Conservation (phyloP, 2,113 vertebrate genomes). For the Larimichthys crocea region DNA sequence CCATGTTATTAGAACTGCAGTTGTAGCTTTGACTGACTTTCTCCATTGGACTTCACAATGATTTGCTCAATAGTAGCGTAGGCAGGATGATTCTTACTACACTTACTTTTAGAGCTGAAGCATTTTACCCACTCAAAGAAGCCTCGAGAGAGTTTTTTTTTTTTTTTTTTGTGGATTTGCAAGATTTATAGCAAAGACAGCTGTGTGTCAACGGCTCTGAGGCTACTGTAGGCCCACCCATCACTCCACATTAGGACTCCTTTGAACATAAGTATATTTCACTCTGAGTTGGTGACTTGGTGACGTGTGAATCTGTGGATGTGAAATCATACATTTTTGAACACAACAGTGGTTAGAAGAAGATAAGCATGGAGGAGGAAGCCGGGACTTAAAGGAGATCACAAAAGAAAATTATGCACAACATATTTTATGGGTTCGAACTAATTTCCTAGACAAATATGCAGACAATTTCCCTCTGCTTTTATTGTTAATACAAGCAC, state of each 20-base stretch:
- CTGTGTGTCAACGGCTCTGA: conserved; percentile 84
- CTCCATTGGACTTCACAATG: conserved; percentile 50
- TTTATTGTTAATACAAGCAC: conserved; percentile 34
- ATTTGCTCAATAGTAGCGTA: conserved; percentile 42
- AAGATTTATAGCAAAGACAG: conserved; percentile 85
- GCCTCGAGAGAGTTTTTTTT: conserved; percentile 49
- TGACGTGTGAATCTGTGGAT: conserved; percentile 81
- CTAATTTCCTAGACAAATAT: conserved; percentile 76
- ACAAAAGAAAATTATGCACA: conserved; percentile 64
- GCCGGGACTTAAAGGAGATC: conserved; percentile 72
- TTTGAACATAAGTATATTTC: conserved; percentile 86
- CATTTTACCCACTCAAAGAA: conserved; percentile 75
- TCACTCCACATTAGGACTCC: conserved; percentile 84
- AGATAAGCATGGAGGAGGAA: conserved; percentile 73
- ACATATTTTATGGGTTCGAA: conserved; percentile 69
- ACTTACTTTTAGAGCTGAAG: conserved; percentile 71
- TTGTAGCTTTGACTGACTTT: conserved; percentile 33
- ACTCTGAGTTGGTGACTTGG: conserved; percentile 79
- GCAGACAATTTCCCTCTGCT: conserved; percentile 40
- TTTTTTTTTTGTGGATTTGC: conserved; percentile 77
- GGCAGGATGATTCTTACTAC: conserved; percentile 47
- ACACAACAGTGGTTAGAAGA: conserved; percentile 77
- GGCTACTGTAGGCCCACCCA: conserved; percentile 78
- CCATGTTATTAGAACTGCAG: conserved; percentile 47
- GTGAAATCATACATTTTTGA: conserved; percentile 82